Conservation (phyloP, 2,113 vertebrate species). For the Nothoprocta pentlandii region DNA sequence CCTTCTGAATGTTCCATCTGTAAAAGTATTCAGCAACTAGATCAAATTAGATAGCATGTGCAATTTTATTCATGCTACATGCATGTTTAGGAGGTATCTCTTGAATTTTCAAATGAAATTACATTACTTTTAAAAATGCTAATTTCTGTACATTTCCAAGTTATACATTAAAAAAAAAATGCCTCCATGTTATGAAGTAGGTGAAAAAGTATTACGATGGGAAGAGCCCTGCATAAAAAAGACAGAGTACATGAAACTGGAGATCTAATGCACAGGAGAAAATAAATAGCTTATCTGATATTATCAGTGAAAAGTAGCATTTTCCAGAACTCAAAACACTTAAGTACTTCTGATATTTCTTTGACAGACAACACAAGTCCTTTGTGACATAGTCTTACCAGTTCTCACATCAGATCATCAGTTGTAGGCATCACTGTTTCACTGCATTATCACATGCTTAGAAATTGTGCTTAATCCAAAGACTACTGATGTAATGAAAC, state of each 20-base stretch:
- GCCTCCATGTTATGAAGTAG: background rate
- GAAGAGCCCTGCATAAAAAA: background rate
- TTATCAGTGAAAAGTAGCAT: fast-evolving
- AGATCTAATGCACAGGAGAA: background rate
- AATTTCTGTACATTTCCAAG: background rate
- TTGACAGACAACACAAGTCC: background rate
- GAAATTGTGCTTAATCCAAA: background rate
- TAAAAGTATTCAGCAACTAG: slow-evolving; percentile 79
- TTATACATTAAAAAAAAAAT: background rate
- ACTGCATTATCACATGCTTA: background rate
- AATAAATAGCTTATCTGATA: background rate
- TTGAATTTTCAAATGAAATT: background rate
- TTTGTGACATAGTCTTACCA: background rate
- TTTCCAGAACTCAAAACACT: background rate
- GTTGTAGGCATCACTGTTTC: background rate
- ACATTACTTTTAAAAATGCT: background rate
- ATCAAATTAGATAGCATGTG: slow-evolving; percentile 63
- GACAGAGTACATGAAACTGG: background rate
- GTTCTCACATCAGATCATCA: background rate
- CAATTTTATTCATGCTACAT: slow-evolving; percentile 23
- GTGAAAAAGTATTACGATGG: background rate
- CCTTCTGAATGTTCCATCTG: slow-evolving; percentile 91
- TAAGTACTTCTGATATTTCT: background rate
- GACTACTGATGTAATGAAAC: background rate
- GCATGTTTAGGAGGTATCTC: slow-evolving; percentile 1